Evolutionary conservation across 2,888 invertebrate genomes (phyloP), one percentile per base, ranked within the genome.

Genomic region (Pogonocherus hispidulus): DNA sequence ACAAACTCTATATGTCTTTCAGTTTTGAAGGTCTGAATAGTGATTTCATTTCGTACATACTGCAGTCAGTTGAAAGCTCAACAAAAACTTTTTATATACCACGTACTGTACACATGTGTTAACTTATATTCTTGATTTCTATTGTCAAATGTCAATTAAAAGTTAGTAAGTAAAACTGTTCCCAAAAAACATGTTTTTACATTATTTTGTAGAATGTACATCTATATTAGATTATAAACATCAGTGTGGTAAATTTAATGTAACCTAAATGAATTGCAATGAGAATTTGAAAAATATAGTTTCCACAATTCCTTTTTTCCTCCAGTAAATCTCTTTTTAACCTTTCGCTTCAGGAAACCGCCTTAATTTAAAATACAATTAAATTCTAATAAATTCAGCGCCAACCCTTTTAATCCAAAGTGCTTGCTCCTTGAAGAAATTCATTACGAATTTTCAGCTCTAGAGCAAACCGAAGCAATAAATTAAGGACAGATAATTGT

Each of bases 401-500:
- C 77, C 74, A 77, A 78, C 77, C 80, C 78, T 81, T 81, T 80
- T 75, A 78, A 73, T 69, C 67, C 71, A 71, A 68, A 75, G 78
- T 71, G 76, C 41, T 8, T 14, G 52, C 72, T 59, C 69, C 75
- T 76, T 67, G 60, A 68, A 74, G 78, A 78, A 80, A 79, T 79
- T 77, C 79, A 77, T 80, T 79, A 76, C 74, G 76, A 78, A 75
- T 80, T 77, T 78, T 74, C 77, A 76, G 73, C 72, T 77, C 78
- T 74, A 70, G 75, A 78, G 76, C 78, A 79, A 79, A 78, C 76
- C 76, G 74, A 77, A 69, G 76, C 76, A 69, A 78, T 78, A 80
- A 80, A 81, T 80, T 78, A 76, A 74, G 75, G 72, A 41, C 67
- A 76, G 73, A 76, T 79, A 79, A 80, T 79, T 81, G 79, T 81